Evolutionary conservation across 2,888 invertebrate genomes (phyloP).

Genomic region (Ophion costatus): DNA sequence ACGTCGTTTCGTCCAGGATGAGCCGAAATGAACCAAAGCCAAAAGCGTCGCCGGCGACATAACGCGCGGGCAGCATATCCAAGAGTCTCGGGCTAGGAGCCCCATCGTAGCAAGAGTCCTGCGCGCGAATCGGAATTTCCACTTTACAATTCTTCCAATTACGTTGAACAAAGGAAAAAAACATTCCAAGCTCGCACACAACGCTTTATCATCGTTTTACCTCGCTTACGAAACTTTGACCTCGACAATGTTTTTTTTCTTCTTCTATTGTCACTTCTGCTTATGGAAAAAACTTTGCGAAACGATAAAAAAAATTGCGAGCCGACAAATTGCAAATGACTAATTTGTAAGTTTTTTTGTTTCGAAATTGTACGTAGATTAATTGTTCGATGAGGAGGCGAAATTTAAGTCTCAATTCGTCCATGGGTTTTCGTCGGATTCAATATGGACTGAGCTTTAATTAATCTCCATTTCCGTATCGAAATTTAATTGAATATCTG

Average conservation of each 20-base stretch:
- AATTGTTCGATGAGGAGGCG: neutral
- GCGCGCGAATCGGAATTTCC: neutral
- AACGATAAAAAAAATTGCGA: neutral
- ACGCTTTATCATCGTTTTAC: neutral
- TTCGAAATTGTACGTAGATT: too few species aligned
- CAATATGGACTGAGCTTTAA: neutral
- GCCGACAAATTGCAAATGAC: neutral
- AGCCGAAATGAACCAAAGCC: slow-evolving; percentile 29
- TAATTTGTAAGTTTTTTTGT: neutral
- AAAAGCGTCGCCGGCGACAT: slow-evolving; percentile 24
- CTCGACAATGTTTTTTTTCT: neutral
- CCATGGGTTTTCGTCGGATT: too few species aligned
- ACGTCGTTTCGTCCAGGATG: slow-evolving; percentile 39
- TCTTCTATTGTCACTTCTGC: neutral
- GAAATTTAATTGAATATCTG: too few species aligned
- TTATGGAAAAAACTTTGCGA: neutral
- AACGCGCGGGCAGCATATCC: slow-evolving; percentile 14
- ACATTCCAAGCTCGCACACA: neutral
- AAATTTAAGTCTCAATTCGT: too few species aligned
- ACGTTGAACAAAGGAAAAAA: neutral
- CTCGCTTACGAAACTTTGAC: neutral
- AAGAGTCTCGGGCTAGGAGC: slow-evolving; percentile 22
- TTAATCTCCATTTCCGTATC: neutral
- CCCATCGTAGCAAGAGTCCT: neutral
- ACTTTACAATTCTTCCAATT: neutral